These are phyloP conservation scores for Drosophila virilis DNA, from an alignment of 1,140 invertebrate species.

Conservation along the genomic window DNA sequence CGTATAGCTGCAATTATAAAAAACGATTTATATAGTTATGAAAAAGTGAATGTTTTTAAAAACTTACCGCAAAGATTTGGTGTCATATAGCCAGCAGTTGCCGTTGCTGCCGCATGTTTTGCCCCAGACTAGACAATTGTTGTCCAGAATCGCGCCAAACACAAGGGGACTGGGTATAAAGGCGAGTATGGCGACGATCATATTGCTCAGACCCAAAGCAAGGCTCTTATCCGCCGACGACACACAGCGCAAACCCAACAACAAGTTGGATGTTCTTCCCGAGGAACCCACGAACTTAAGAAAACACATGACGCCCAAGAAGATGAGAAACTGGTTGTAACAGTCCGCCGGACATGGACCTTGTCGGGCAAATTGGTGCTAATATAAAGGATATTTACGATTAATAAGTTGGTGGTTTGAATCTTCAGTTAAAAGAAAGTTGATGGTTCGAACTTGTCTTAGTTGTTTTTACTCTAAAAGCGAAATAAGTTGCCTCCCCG, in stretches of 20 bases:
- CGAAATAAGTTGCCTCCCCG: too few relatives aligned
- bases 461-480: too few relatives aligned
- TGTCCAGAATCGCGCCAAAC: conserved; percentile 90
- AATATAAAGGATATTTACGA: not conserved
- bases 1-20: conserved; percentile 82
- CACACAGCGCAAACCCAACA: conserved; percentile 88
- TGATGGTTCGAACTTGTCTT: too few relatives aligned
- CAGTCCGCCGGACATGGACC: conserved; percentile 89
- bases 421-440: too few relatives aligned
- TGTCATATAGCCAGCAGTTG: conserved; percentile 90
- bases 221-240: conserved; percentile 89
- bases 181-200: conserved; percentile 87
- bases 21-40: not conserved
- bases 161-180: conserved; percentile 90
- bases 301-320: conserved; percentile 87
- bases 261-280: conserved; percentile 88
- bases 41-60: not conserved
- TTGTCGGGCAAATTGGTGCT: conserved; percentile 63
- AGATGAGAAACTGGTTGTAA: conserved; percentile 87
- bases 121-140: conserved; percentile 90
- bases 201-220: conserved; percentile 88
- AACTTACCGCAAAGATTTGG: conserved; percentile 78
- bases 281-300: conserved; percentile 88
- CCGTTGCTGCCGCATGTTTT: conserved; percentile 89
- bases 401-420: too few relatives aligned